Evolutionary conservation across 2,797 vertebrate species (phyloP).

Genomic region (Knipowitschia caucasica): DNA sequence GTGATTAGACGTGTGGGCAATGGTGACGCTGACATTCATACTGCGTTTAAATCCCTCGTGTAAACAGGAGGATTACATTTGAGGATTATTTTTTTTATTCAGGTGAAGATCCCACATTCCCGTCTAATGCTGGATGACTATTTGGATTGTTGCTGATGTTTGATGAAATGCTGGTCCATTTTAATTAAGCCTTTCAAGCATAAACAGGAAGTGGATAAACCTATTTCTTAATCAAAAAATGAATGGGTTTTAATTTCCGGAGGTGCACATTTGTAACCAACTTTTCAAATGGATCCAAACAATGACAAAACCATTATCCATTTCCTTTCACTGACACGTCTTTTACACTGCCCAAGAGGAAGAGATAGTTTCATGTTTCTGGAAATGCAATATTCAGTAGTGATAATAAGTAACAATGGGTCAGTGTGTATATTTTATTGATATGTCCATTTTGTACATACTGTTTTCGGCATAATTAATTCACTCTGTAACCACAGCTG

Average conservation of each 20-base stretch:
- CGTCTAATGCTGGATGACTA: conserved; percentile 21
- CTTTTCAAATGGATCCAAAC: no score
- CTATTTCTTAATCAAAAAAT: conserved; percentile 52
- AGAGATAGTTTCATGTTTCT: no score
- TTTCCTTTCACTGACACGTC: no score
- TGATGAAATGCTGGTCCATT: conserved; percentile 43
- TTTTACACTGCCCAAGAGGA: no score
- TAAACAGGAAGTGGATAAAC: conserved; percentile 56
- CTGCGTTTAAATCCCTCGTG: conserved; percentile 13
- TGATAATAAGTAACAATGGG: no score
- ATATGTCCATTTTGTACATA: no score
- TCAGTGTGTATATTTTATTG: no score
- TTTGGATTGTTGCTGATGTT: conserved; percentile 18
- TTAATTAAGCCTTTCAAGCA: conserved; percentile 39
- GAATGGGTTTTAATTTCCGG: conserved; percentile 11
- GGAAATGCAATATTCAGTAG: no score
- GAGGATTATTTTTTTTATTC: conserved; percentile 43
- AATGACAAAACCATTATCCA: no score
- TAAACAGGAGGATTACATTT: conserved; percentile 46
- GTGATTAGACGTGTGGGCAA: not conserved
- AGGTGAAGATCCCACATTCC: conserved; percentile 23
- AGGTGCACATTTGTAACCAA: no score
- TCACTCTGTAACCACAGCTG: no score
- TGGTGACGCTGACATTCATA: conserved; percentile 2
- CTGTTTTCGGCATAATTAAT: no score